Percentiles rank a stretch among this genome's conserved stretches.
Conservation (phyloP, 2,113 vertebrate genomes). For the Pyxicephalus adspersus region DNA sequence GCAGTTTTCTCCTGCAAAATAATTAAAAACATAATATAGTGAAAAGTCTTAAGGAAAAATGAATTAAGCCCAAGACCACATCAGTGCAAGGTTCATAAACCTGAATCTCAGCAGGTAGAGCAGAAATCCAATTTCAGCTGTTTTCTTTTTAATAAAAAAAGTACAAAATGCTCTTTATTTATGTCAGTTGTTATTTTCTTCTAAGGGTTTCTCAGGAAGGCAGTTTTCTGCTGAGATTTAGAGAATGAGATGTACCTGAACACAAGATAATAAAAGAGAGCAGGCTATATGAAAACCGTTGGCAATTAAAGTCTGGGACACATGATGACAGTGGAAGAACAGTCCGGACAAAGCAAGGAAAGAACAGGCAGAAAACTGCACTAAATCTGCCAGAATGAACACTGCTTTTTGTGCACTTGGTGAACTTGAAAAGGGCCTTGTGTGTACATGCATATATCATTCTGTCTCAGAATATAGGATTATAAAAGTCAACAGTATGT, state of each 20-base stretch:
- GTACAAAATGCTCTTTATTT: constrained; percentile 56
- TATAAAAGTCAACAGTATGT: neutral
- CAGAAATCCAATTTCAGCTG: constrained; percentile 54
- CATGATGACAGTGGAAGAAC: constrained; percentile 22
- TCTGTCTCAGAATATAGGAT: neutral
- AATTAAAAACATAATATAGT: constrained; percentile 45
- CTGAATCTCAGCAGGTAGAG: constrained; percentile 46
- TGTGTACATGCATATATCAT: neutral
- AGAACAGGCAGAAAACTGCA: neutral
- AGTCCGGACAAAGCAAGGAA: constrained; percentile 6
- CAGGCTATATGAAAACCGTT: constrained; percentile 38
- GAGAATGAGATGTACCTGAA: constrained; percentile 55
- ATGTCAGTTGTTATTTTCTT: constrained; percentile 55
- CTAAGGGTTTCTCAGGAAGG: constrained; percentile 47
- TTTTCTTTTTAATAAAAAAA: constrained; percentile 52
- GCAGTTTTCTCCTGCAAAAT: constrained; percentile 33
- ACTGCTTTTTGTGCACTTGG: neutral
- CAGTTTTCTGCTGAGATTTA: constrained; percentile 31
- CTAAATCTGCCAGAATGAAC: neutral
- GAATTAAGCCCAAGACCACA: constrained; percentile 35
- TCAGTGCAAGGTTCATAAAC: constrained; percentile 20
- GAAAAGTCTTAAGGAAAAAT: constrained; percentile 25
- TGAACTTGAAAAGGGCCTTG: neutral
- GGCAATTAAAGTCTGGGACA: constrained; percentile 42
- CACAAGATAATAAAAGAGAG: constrained; percentile 49